A percentile compares a stretch with the other conserved stretches of the same genome.
phyloP scores from a whole-genome alignment of 2,113 vertebrate genomes.

The Trochalopteron elliotii region DNA sequence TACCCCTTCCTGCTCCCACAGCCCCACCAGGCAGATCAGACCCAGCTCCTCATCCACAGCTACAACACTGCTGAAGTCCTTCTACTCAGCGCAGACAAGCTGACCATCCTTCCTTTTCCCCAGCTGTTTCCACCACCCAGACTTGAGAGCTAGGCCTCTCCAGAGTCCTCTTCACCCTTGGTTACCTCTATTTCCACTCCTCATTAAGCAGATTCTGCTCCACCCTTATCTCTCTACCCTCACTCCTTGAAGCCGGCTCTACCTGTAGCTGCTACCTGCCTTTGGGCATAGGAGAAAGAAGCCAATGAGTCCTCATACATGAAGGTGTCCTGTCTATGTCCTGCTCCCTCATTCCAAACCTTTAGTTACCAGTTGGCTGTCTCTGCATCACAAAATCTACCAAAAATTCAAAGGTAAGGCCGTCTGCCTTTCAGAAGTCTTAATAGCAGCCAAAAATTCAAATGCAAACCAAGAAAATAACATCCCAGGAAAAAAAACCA shows the following conservation, averaged over 20 bases:
- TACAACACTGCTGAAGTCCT: not conserved
- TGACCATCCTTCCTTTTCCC: not conserved
- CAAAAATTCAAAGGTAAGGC: not conserved
- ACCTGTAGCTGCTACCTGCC: not conserved
- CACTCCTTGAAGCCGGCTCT: not conserved
- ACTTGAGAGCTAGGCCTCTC: accelerated
- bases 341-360: not conserved
- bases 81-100: not conserved
- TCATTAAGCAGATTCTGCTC: not conserved
- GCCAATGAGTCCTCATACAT: not conserved
- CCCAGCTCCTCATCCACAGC: not conserved
- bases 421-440: not conserved
- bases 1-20: accelerated
- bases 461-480: not conserved
- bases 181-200: not conserved
- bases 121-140: not conserved
- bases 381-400: not conserved
- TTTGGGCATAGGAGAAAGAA: not conserved
- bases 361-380: not conserved
- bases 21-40: not conserved
- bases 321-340: not conserved
- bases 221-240: not conserved
- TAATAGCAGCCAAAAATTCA: not conserved
- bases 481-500: not conserved
- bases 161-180: not conserved